These are phyloP conservation scores for Poeciliopsis gracilis DNA, from an alignment of 2,797 vertebrate species.

Conservation along the genomic window DNA sequence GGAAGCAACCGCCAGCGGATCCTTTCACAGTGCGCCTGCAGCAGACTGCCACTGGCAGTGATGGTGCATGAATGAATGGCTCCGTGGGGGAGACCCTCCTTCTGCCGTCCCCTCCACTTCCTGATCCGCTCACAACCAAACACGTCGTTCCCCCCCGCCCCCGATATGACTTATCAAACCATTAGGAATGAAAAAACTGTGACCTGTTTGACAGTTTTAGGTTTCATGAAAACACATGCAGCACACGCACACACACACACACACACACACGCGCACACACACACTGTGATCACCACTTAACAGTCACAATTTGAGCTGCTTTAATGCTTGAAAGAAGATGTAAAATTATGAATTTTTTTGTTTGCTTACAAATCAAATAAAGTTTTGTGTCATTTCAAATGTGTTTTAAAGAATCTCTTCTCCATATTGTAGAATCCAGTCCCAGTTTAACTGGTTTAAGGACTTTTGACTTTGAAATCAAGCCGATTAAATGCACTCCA, in stretches of 20 bases:
- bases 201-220: background rate
- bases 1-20: background rate
- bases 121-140: background rate
- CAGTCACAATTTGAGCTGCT: background rate
- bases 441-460: background rate
- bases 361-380: background rate
- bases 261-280: no score
- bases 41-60: background rate
- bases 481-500: background rate
- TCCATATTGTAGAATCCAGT: background rate
- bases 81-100: background rate
- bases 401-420: background rate
- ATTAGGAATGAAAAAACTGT: no score
- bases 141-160: no score
- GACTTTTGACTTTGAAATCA: background rate
- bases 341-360: background rate
- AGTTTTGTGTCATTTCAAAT: background rate
- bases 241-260: no score
- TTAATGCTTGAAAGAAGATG: background rate
- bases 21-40: background rate
- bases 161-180: background rate
- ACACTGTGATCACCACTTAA: background rate
- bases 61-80: background rate
- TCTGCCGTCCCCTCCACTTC: background rate
- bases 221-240: background rate